Evolutionary conservation across 1,140 invertebrate species (phyloP).

Genomic region (Probaryconus sp.): DNA sequence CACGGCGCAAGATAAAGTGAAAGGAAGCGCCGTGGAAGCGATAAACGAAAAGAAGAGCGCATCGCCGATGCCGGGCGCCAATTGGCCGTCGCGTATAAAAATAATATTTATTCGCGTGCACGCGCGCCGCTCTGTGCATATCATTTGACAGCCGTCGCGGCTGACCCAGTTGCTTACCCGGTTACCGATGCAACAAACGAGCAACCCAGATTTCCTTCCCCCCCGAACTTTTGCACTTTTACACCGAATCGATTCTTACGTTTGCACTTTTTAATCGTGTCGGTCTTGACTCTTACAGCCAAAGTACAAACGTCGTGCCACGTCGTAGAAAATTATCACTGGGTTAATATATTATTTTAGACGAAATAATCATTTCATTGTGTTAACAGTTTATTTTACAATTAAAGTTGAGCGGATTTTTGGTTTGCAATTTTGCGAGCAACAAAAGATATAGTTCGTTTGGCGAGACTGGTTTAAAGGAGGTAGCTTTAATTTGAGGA

Average conservation of each 20-base stretch:
- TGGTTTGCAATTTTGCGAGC: no score
- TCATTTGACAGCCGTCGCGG: constrained; percentile 64
- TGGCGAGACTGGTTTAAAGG: no score
- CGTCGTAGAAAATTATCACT: background rate
- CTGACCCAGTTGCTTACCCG: constrained; percentile 70
- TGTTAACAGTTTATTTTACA: no score
- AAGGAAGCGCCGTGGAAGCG: constrained; percentile 45
- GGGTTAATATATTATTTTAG: no score
- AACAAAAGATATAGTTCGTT: no score
- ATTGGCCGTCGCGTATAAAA: constrained; percentile 30
- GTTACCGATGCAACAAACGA: constrained; percentile 62
- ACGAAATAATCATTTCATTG: no score
- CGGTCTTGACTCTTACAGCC: no score
- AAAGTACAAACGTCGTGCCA: no score
- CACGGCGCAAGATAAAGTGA: constrained; percentile 34
- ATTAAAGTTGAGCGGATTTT: no score
- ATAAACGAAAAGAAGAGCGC: constrained; percentile 21
- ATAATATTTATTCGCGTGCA: constrained; percentile 56
- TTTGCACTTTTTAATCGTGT: background rate
- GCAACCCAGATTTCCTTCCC: constrained; percentile 72
- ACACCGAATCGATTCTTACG: constrained; percentile 30
- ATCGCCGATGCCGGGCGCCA: background rate
- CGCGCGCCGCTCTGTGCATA: constrained; percentile 54
- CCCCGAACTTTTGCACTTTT: constrained; percentile 55
- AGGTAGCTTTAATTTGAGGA: no score